Percentiles rank a stretch among this genome's conserved stretches.
Conservation (phyloP, 2,888 invertebrate genomes). For the Formica aserva region DNA sequence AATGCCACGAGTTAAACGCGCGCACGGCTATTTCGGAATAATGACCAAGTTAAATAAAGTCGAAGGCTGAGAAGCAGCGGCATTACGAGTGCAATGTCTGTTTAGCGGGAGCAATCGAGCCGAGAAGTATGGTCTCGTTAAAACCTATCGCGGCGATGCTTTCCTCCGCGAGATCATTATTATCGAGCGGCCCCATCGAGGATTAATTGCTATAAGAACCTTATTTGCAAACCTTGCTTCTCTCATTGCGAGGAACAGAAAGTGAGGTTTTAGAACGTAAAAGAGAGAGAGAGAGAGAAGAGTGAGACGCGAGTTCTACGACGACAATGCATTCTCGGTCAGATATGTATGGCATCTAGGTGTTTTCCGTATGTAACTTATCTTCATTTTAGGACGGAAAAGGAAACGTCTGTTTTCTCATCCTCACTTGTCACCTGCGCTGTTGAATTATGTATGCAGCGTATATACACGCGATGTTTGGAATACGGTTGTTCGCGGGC, state of each 20-base stretch:
- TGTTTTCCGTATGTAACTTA: slow-evolving; percentile 73
- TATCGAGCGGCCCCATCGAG: neutral
- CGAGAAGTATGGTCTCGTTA: slow-evolving; percentile 9
- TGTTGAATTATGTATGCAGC: slow-evolving; percentile 76
- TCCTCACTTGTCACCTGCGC: slow-evolving; percentile 75
- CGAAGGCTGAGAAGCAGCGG: slow-evolving; percentile 12
- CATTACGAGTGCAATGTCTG: slow-evolving; percentile 26
- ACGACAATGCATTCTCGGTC: slow-evolving; percentile 51
- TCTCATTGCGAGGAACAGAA: neutral
- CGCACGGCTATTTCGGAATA: slow-evolving; percentile 36
- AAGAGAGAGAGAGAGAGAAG: neutral
- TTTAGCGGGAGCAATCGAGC: neutral
- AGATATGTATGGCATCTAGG: slow-evolving; percentile 58
- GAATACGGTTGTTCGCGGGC: slow-evolving; percentile 65
- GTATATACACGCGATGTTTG: slow-evolving; percentile 47
- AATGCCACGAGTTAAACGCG: slow-evolving; percentile 39
- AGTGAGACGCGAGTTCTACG: slow-evolving; percentile 32
- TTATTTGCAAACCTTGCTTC: slow-evolving; percentile 11
- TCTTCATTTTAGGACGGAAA: slow-evolving; percentile 77
- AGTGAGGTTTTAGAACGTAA: neutral
- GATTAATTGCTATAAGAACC: slow-evolving; percentile 17
- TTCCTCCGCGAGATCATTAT: slow-evolving; percentile 9
- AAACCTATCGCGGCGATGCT: neutral
- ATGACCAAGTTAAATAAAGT: slow-evolving; percentile 26
- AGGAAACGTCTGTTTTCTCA: slow-evolving; percentile 78